These are phyloP conservation scores for Patella vulgata DNA, from an alignment of 1,140 invertebrate species.

Conservation along the genomic window DNA sequence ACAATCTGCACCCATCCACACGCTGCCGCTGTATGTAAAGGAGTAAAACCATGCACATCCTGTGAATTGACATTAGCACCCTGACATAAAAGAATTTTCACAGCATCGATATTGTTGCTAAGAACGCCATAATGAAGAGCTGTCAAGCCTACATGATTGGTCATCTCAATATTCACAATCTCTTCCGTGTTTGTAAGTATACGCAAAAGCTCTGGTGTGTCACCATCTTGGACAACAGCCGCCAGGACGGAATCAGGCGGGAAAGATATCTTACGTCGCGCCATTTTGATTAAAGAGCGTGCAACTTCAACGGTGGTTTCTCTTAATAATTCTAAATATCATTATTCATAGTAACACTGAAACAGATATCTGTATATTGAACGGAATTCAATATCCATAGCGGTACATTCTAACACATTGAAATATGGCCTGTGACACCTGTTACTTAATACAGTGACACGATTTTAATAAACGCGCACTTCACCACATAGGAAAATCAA, in stretches of 20 bases:
- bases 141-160: conserved; percentile 56
- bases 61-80: conserved; percentile 95
- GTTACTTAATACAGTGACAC: too few species aligned
- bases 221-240: conserved; percentile 57
- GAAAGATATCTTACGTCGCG: conserved; percentile 48
- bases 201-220: conserved; percentile 45
- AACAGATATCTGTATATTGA: too few species aligned
- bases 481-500: too few species aligned
- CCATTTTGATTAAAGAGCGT: too few species aligned
- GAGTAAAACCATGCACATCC: conserved; percentile 99
- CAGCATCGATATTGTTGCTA: conserved; percentile 91
- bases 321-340: too few species aligned
- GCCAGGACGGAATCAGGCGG: conserved; percentile 55
- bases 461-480: too few species aligned
- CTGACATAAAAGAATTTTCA: conserved; percentile 93
- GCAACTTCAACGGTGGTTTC: too few species aligned
- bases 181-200: conserved; percentile 35
- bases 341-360: too few species aligned
- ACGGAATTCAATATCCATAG: too few species aligned
- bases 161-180: conserved; percentile 45
- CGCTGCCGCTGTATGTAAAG: conserved; percentile 96
- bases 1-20: conserved; percentile 88
- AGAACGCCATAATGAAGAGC: conserved; percentile 58
- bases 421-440: too few species aligned
- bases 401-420: too few species aligned